These are phyloP conservation scores for Tetrax tetrax DNA, from an alignment of 2,113 vertebrate genomes.

Conservation along the genomic window DNA sequence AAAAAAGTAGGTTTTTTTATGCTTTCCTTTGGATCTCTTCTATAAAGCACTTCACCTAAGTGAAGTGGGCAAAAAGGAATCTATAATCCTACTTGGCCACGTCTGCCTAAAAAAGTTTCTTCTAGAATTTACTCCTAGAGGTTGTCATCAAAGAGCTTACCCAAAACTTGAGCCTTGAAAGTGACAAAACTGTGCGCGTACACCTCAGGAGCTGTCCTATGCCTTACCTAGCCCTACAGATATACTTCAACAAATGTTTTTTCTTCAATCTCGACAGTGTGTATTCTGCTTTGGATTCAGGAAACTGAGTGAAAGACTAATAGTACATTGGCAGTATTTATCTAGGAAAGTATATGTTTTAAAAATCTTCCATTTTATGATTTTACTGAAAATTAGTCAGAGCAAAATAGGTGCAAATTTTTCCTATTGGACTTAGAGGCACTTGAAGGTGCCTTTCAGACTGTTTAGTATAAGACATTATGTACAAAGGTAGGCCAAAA, in stretches of 20 bases:
- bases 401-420: background rate
- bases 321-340: background rate
- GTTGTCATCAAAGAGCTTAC: background rate
- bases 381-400: background rate
- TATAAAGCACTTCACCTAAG: background rate
- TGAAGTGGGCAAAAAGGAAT: background rate
- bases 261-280: background rate
- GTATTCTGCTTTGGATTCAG: background rate
- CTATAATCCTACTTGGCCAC: background rate
- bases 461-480: background rate
- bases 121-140: background rate
- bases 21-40: background rate
- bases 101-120: background rate
- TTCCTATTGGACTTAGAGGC: background rate
- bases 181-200: background rate
- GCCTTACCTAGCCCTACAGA: background rate
- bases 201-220: background rate
- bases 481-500: background rate
- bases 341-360: background rate
- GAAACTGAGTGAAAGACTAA: background rate
- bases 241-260: background rate
- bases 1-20: background rate
- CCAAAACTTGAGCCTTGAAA: background rate
- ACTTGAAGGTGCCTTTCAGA: background rate
- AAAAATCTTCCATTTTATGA: background rate